Conservation (phyloP, 2,797 vertebrate genomes). For the Thaleichthys pacificus region DNA sequence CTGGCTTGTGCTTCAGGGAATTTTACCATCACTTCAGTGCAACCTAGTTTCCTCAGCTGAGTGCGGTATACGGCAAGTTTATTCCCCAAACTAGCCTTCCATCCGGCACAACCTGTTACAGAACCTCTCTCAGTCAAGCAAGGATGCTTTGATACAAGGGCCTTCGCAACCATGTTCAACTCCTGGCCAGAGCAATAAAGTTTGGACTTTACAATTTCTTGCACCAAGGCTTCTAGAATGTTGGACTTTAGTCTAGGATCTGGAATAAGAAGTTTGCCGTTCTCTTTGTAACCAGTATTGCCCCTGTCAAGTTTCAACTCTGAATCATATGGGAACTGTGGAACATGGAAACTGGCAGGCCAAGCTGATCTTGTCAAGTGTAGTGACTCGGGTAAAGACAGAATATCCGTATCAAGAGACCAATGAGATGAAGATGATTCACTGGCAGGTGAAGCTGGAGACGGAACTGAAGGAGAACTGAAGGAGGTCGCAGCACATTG, state of each 20-base stretch:
- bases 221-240: constrained; percentile 33
- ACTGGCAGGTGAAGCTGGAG: constrained; percentile 23
- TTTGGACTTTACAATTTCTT: constrained; percentile 31
- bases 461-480: too few relatives aligned
- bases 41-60: constrained; percentile 32
- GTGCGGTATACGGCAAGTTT: constrained; percentile 39
- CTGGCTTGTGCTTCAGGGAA: constrained; percentile 2
- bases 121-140: constrained; percentile 31
- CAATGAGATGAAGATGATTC: constrained; percentile 14
- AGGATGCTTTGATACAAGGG: constrained; percentile 34
- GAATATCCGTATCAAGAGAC: not conserved
- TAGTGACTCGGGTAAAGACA: too few relatives aligned
- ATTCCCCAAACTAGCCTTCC: constrained; percentile 41
- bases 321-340: constrained; percentile 20
- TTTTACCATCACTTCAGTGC: constrained; percentile 36
- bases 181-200: constrained; percentile 10
- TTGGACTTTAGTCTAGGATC: constrained; percentile 38
- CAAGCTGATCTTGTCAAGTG: constrained; percentile 1
- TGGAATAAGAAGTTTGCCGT: constrained; percentile 14
- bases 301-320: constrained; percentile 34
- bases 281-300: constrained; percentile 27
- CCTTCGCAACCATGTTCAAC: constrained; percentile 24
- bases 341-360: constrained; percentile 26
- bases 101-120: constrained; percentile 35
- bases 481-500: too few relatives aligned